Conservation (phyloP, 64 coral and sea anemone species). For the Astreopora myriophthalma region DNA sequence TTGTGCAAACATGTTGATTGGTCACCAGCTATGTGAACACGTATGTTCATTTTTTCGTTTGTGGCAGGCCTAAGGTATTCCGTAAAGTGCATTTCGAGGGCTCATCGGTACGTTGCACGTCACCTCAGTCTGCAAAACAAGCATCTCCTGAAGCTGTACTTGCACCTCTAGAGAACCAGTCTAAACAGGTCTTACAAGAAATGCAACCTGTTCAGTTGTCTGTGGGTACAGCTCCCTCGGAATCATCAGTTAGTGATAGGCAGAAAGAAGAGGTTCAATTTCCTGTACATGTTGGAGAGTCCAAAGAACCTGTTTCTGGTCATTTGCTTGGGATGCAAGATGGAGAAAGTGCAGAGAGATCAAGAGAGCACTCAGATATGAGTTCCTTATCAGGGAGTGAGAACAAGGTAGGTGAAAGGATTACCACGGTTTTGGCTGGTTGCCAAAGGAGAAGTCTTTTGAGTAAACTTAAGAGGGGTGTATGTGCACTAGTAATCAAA, state of each 20-base stretch:
- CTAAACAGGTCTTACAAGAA: background rate
- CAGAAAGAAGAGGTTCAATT: background rate
- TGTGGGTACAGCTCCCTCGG: background rate
- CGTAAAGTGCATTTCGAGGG: slow-evolving; percentile 13
- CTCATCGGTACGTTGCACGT: background rate
- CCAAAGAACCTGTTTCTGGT: background rate
- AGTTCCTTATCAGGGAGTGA: slow-evolving; percentile 10
- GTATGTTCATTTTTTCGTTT: background rate
- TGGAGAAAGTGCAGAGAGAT: background rate
- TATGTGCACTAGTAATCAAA: no score
- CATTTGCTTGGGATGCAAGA: background rate
- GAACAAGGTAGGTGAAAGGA: background rate
- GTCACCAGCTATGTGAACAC: background rate
- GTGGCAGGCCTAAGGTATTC: background rate
- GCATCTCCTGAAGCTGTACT: background rate
- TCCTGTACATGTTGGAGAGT: background rate
- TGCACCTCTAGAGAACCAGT: background rate
- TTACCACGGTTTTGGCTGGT: background rate
- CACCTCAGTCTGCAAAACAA: background rate
- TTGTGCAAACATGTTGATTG: no score
- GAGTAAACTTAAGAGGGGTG: no score
- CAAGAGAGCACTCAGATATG: background rate
- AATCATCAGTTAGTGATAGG: background rate
- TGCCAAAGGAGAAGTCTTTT: background rate
- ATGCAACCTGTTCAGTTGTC: background rate